A percentile compares a stretch with the other conserved stretches of the same genome.
Conservation (phyloP, 2,888 invertebrate species). For the Iphiclides podalirius region DNA sequence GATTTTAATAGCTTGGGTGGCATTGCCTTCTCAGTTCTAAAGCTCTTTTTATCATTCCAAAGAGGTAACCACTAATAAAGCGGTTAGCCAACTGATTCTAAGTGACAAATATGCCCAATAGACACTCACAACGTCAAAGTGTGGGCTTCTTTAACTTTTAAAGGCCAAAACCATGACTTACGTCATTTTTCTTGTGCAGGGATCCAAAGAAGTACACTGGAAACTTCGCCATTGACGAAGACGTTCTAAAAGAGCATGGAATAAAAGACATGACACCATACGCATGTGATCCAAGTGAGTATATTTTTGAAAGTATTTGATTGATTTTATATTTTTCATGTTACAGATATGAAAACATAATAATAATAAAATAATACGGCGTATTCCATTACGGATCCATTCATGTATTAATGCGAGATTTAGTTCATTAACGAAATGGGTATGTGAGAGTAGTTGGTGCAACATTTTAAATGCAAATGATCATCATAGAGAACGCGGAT, state of each 20-base stretch:
- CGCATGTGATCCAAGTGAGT: constrained; percentile 88
- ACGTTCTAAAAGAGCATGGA: constrained; percentile 88
- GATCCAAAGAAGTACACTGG: constrained; percentile 91
- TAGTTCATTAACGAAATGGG: too few relatives aligned
- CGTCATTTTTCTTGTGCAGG: constrained; percentile 74
- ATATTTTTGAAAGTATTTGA: neutral
- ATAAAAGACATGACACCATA: constrained; percentile 92
- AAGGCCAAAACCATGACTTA: too few relatives aligned
- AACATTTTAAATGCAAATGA: constrained; percentile 7
- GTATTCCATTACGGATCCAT: neutral
- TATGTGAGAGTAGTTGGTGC: neutral
- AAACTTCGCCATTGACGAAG: constrained; percentile 96
- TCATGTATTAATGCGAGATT: too few relatives aligned
- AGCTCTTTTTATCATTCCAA: too few relatives aligned
- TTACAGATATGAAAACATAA: neutral
- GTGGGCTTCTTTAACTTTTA: too few relatives aligned
- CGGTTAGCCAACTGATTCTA: too few relatives aligned
- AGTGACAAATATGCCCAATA: too few relatives aligned
- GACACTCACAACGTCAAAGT: too few relatives aligned
- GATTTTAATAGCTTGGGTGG: too few relatives aligned
- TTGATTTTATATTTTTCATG: neutral
- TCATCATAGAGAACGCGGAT: constrained; percentile 63
- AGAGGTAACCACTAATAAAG: too few relatives aligned
- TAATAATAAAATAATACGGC: too few relatives aligned
- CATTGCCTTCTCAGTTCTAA: too few relatives aligned